Evolutionary conservation across 1,140 invertebrate species (phyloP), one percentile per base, ranked within the genome.

Genomic region (Pseudomyrmex concolor): DNA sequence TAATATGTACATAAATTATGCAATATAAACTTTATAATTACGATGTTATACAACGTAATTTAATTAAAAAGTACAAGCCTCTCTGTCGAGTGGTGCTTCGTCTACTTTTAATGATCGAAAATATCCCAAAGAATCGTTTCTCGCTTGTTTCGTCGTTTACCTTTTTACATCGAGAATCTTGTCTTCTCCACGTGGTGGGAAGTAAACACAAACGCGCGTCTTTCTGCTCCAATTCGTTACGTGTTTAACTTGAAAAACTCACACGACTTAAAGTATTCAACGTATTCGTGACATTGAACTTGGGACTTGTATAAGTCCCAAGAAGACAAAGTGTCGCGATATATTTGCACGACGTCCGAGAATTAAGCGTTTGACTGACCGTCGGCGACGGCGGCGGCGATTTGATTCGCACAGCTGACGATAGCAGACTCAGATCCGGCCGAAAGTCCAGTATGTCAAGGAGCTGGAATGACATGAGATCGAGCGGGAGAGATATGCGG

Each of bases 381-480:
- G 55, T 9, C 17, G 48, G 43, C 15, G 43, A 80, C 66, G 59
- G 19, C 17, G 59, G 19, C 17, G n/a, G 17, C 34, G 22, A 15
- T 51, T 22, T 55, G 34, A 43, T 59, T 45, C 19, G 7, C 22
- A 25, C 25, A 74, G 60, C 50, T 67, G 51, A 82, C 62, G 62
- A 68, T 67, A 10, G 0, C 22, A 54, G 54, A 25, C 43, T 74
- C 62, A 63, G 84, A 88, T 86, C 55, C 57, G 72, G 81, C 86
- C 82, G 83, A 90, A 86, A 89, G 88, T 89, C 85, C 84, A 84
- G 48, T 86, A 45, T 86, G 62, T 43, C 25, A 84, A 80, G 81
- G 83, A 89, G 77, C 60, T 82, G 59, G 54, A 85, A 88, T 88
- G n/a, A n/a, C 72, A 81, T 81, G 25, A 81, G 59, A 57, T 19